These are phyloP conservation scores for Melangyna quadrimaculata DNA, from an alignment of 2,888 invertebrate species.

Conservation along the genomic window DNA sequence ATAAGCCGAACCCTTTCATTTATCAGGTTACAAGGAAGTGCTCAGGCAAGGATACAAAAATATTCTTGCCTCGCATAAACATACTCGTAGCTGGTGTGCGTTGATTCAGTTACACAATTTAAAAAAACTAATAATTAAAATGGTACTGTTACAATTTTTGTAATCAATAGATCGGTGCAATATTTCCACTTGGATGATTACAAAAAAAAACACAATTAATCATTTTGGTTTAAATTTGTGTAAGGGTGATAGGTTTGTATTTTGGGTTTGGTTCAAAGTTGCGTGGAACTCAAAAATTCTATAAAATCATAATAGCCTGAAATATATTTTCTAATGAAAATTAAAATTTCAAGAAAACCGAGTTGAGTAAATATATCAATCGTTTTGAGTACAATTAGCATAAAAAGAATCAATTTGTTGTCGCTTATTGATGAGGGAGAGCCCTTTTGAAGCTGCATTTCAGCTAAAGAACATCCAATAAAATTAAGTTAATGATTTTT, in stretches of 20 bases:
- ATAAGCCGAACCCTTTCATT: conserved; percentile 52
- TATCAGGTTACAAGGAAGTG: conserved; percentile 65
- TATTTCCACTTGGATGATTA: neutral
- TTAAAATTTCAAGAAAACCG: no score
- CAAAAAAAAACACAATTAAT: neutral
- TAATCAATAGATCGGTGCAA: neutral
- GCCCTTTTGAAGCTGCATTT: no score
- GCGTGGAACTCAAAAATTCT: no score
- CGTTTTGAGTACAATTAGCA: no score
- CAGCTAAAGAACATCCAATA: no score
- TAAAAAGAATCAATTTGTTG: no score
- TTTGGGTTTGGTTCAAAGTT: neutral
- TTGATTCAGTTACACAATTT: conserved; percentile 29
- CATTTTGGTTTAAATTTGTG: neutral
- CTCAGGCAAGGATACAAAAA: conserved; percentile 6
- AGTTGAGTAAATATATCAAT: no score
- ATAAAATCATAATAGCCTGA: no score
- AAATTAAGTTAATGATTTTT: no score
- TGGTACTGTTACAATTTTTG: neutral
- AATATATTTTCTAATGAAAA: no score
- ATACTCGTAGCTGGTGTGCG: neutral
- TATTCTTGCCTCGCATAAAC: no score
- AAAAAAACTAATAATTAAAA: neutral
- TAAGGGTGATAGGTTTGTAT: neutral
- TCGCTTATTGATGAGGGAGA: no score